Evolutionary conservation across 2,888 invertebrate species (phyloP).

Genomic region (Megastigmus dorsalis): DNA sequence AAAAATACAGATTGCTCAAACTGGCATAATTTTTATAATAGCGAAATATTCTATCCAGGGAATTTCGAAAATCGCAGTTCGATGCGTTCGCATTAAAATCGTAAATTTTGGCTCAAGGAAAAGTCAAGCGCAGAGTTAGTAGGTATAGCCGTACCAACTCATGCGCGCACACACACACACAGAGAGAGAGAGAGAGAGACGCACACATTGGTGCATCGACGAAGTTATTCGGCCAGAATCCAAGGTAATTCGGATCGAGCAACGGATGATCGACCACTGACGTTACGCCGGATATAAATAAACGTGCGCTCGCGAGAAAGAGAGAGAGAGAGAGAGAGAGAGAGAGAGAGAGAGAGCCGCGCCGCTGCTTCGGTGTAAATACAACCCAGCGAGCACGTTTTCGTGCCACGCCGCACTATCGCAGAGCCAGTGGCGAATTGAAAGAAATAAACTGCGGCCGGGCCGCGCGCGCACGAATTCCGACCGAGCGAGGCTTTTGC

Average conservation of each 20-base stretch:
- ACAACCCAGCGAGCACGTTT: neutral
- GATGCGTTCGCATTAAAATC: no score
- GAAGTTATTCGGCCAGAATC: conserved; percentile 8
- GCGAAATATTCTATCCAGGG: no score
- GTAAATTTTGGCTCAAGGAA: no score
- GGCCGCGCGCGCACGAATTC: no score
- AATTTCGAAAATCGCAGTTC: no score
- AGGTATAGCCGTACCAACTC: neutral
- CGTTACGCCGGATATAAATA: conserved; percentile 9
- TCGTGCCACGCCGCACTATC: neutral
- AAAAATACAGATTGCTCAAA: no score
- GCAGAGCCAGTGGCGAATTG: neutral
- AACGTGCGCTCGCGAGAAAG: neutral
- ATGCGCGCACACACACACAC: neutral
- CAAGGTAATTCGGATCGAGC: conserved; percentile 18
- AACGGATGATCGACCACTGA: neutral
- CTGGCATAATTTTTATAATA: neutral
- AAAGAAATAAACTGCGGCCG: no score
- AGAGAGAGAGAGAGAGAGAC: no score
- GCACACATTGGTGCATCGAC: no score
- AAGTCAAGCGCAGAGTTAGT: no score
- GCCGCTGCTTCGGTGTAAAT: no score
- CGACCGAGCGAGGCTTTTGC: no score
- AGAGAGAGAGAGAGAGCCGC: neutral
- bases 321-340: neutral